A percentile compares a stretch with the other conserved stretches of the same genome.
Conservation (phyloP, 2,888 invertebrate genomes). For the Pristionchus mayeri region DNA sequence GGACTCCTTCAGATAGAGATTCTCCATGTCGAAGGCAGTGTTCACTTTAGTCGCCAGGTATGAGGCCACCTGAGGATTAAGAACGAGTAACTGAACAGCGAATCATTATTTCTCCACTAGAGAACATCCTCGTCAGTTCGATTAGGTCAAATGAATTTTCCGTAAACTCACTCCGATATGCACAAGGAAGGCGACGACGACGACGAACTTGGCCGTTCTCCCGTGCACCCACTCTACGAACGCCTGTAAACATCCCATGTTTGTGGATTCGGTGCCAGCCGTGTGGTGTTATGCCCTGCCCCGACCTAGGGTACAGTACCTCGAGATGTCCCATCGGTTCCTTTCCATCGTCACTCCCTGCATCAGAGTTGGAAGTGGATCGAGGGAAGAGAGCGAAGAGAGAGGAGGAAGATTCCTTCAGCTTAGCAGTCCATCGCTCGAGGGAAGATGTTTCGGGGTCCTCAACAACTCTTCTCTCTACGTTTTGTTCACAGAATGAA, state of each 20-base stretch:
- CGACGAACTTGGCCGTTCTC: slow-evolving; percentile 55
- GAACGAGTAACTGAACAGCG: too few species aligned
- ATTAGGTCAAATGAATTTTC: too few species aligned
- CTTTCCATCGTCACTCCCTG: slow-evolving; percentile 9
- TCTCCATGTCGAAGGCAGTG: slow-evolving; percentile 75
- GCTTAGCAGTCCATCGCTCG: slow-evolving; percentile 51
- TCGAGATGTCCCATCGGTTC: slow-evolving; percentile 50
- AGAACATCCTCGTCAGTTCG: too few species aligned
- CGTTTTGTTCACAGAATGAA: background rate
- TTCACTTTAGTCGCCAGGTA: slow-evolving; percentile 71
- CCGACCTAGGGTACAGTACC: background rate
- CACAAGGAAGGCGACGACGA: slow-evolving; percentile 58
- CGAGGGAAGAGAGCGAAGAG: slow-evolving; percentile 48
- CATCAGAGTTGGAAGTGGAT: background rate
- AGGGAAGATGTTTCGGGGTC: slow-evolving; percentile 51
- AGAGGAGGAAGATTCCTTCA: slow-evolving; percentile 52
- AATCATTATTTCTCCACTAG: too few species aligned
- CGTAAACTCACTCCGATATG: slow-evolving; percentile 63
- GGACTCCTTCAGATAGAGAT: slow-evolving; percentile 71
- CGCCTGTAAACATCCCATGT: slow-evolving; percentile 49
- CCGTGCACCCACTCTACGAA: slow-evolving; percentile 65
- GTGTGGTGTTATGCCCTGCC: background rate
- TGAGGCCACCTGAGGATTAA: slow-evolving; percentile 61
- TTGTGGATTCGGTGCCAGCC: background rate
- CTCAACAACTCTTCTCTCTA: background rate